phyloP scores from a whole-genome alignment of 2,888 invertebrate genomes.

The Drosophila paramelanica region DNA sequence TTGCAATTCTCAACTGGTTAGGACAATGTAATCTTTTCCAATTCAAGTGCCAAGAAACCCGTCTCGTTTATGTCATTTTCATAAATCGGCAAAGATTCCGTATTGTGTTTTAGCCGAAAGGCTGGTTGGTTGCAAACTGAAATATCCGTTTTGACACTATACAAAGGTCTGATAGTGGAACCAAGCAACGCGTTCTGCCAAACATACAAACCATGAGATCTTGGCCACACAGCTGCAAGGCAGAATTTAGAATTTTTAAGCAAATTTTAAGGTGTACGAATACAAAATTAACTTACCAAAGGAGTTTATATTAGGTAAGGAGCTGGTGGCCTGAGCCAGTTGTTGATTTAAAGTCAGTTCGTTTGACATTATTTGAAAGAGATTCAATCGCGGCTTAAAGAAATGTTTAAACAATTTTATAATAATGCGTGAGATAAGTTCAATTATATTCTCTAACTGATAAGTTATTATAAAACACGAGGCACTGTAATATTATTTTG shows the following conservation, averaged over 20 bases:
- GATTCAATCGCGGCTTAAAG: neutral
- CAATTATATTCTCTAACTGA: neutral
- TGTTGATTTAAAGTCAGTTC: constrained; percentile 15
- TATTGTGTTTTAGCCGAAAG: neutral
- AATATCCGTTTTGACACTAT: constrained; percentile 11
- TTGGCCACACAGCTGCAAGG: neutral
- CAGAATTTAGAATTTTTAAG: neutral
- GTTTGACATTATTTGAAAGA: constrained; percentile 2
- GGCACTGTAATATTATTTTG: neutral
- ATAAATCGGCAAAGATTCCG: neutral
- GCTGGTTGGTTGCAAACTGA: neutral
- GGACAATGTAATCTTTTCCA: neutral
- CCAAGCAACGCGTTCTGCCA: neutral
- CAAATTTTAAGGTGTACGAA: neutral
- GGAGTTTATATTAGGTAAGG: neutral
- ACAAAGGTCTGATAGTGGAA: constrained; percentile 1
- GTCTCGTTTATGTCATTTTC: neutral
- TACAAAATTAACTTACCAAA: constrained; percentile 4
- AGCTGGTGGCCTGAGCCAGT: constrained; percentile 7
- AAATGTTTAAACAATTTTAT: too few species aligned
- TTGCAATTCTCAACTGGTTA: neutral
- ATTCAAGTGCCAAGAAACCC: neutral
- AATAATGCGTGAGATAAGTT: neutral
- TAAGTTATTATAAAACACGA: neutral
- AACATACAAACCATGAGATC: neutral